Percentiles rank a stretch among this genome's conserved stretches.
These are phyloP conservation scores for Leptodactylus fallax DNA, from an alignment of 2,797 vertebrate species.

Conservation along the genomic window DNA sequence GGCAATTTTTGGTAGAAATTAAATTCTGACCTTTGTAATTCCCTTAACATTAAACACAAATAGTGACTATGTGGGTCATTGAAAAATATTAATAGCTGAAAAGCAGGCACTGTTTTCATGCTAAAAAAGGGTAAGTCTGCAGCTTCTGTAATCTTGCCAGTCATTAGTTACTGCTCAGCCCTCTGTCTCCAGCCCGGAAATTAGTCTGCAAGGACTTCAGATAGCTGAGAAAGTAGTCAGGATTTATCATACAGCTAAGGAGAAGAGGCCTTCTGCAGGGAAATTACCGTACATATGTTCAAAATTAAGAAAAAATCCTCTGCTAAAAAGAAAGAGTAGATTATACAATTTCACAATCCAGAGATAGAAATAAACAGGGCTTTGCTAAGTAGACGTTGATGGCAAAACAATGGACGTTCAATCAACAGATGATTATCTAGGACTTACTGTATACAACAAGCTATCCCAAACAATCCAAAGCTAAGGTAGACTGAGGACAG, in stretches of 20 bases:
- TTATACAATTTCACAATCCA: conserved; percentile 61
- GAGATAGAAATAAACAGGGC: conserved; percentile 34
- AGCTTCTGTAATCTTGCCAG: conserved; percentile 70
- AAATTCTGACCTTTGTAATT: conserved; percentile 54
- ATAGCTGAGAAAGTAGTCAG: conserved; percentile 70
- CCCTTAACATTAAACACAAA: conserved; percentile 61
- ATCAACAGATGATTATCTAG: conserved; percentile 14
- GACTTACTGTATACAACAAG: not conserved
- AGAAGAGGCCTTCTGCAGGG: conserved; percentile 68
- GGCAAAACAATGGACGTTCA: conserved; percentile 30
- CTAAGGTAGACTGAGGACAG: conserved; percentile 10
- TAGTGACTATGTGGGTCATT: conserved; percentile 54
- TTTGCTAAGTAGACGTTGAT: conserved; percentile 32
- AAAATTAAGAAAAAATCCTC: conserved; percentile 63
- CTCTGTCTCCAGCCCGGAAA: conserved; percentile 73
- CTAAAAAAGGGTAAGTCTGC: conserved; percentile 67
- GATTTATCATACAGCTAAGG: conserved; percentile 69
- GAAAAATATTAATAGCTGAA: conserved; percentile 61
- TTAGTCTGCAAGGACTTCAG: conserved; percentile 70
- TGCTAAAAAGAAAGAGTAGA: conserved; percentile 63
- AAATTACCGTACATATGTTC: conserved; percentile 63
- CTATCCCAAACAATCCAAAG: not conserved
- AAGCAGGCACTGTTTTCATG: conserved; percentile 67
- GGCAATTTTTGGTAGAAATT: not conserved
- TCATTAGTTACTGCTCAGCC: conserved; percentile 69